Evolutionary conservation across 2,797 vertebrate species (phyloP), one percentile per base, ranked within the genome.

Genomic region (Sebastes hubbsi): DNA sequence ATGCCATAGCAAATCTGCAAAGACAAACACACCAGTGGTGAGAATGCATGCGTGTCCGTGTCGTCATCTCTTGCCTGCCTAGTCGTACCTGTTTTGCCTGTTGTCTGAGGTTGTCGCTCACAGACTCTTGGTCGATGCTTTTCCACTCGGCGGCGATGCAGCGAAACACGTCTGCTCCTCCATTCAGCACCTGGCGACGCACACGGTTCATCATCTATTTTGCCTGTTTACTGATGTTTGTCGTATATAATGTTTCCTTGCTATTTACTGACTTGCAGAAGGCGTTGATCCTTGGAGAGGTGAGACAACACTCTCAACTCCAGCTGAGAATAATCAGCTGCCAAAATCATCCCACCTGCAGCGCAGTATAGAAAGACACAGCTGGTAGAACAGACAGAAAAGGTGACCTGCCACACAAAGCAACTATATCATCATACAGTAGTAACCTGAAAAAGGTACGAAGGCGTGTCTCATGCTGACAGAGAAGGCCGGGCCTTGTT

Each of bases 381-480:
- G 42, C 25, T 42, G 27, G 36, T 9, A 27, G 14, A 79, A 9
- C 7, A 52, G 27, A n/a, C 7, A 70, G 46, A 24, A 60, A 46
- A 22, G 49, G 16, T 42, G 29, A 72, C n/a, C 16, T 4, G 3
- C 13, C 12, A 42, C 6, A 67, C 9, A 20, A 29, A 52, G 38
- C n/a, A 75, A 56, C 18, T 9, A 32, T 32, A 27, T 68, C 24
- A 24, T 63, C 6, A 56, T 25, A 66, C 20, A 52, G 20, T 0
- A 52, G 8, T n/a, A 13, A 99, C 99, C 98, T 97, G 96, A 79
- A 87, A 99, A 99, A 2, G 99, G 96, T 67, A 99, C 92, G 81
- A 99, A 99, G 67, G 98, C 97, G 66, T 99, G 98, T 70, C 98
- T 96, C 97, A 99, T 98, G 93, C 98, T 99, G 87, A 99, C 95